These are phyloP conservation scores for Brachynemurus nebulosus DNA, from an alignment of 2,888 invertebrate genomes.

Conservation along the genomic window DNA sequence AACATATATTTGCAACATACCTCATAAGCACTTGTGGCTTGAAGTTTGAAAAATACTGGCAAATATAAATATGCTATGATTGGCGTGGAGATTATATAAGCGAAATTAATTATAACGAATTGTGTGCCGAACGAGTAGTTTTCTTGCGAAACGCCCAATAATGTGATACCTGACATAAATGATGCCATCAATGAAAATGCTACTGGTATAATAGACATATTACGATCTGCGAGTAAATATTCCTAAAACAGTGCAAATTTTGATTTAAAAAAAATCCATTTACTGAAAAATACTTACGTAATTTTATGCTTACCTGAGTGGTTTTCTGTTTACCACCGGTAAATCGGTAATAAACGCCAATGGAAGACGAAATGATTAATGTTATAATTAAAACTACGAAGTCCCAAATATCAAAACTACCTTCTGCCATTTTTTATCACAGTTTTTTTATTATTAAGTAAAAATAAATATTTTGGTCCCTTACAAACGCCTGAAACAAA, in stretches of 20 bases:
- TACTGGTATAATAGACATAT: constrained; percentile 67
- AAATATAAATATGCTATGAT: constrained; percentile 63
- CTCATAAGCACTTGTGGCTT: constrained; percentile 81
- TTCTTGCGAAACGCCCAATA: constrained; percentile 81
- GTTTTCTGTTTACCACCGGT: constrained; percentile 77
- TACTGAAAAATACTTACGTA: background rate
- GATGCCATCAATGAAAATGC: constrained; percentile 87
- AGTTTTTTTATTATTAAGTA: background rate
- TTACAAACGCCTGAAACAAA: background rate
- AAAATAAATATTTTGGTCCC: background rate
- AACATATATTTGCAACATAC: constrained; percentile 27
- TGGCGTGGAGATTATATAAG: constrained; percentile 63
- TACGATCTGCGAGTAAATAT: constrained; percentile 68
- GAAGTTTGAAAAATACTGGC: constrained; percentile 73
- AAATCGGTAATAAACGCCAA: constrained; percentile 74
- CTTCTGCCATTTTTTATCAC: background rate
- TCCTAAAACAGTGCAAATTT: too few relatives aligned
- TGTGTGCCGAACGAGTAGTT: constrained; percentile 72
- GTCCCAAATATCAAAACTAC: constrained; percentile 50
- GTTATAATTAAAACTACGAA: constrained; percentile 60
- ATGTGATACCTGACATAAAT: constrained; percentile 81
- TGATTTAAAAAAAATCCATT: background rate
- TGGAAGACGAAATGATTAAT: constrained; percentile 54
- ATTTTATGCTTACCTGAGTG: constrained; percentile 41
- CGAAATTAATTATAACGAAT: constrained; percentile 62